Conservation (phyloP, 2,797 vertebrate species). For the Petrocephalus schoutedeni region DNA sequence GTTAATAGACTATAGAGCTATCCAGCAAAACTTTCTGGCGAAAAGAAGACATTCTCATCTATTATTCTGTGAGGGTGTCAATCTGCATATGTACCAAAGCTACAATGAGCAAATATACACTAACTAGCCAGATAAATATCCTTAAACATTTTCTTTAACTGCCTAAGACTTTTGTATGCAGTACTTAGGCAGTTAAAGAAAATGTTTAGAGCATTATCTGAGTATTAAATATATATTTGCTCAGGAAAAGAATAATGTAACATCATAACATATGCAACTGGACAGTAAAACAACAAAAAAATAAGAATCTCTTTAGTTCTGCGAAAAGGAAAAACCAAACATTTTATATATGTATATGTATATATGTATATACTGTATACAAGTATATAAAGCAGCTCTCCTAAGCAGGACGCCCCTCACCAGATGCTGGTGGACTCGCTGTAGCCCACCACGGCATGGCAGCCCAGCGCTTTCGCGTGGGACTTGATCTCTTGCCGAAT, state of each 20-base stretch:
- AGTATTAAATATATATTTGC: too few species aligned
- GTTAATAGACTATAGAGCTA: background rate
- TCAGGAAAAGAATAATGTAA: too few species aligned
- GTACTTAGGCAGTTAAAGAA: too few species aligned
- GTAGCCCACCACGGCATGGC: constrained; percentile 96
- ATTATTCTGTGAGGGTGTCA: background rate
- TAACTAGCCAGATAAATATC: background rate
- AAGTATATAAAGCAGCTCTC: background rate
- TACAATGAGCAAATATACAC: background rate
- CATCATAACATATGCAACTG: too few species aligned
- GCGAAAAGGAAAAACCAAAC: background rate
- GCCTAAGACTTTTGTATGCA: background rate
- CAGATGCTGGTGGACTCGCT: constrained; percentile 98
- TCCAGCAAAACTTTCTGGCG: background rate
- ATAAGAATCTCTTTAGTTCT: too few species aligned
- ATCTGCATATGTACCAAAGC: background rate
- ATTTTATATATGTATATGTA: background rate
- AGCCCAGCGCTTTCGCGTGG: constrained; percentile 94
- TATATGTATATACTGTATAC: too few species aligned
- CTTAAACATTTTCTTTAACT: background rate
- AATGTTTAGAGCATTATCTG: too few species aligned
- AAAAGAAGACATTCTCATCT: background rate
- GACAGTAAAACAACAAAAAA: too few species aligned
- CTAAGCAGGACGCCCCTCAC: constrained; percentile 57
- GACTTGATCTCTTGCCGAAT: constrained; percentile 99